A percentile compares a stretch with the other conserved stretches of the same genome.
Evolutionary conservation across 1,140 invertebrate species (phyloP).

Genomic region (Papilio polytes): DNA sequence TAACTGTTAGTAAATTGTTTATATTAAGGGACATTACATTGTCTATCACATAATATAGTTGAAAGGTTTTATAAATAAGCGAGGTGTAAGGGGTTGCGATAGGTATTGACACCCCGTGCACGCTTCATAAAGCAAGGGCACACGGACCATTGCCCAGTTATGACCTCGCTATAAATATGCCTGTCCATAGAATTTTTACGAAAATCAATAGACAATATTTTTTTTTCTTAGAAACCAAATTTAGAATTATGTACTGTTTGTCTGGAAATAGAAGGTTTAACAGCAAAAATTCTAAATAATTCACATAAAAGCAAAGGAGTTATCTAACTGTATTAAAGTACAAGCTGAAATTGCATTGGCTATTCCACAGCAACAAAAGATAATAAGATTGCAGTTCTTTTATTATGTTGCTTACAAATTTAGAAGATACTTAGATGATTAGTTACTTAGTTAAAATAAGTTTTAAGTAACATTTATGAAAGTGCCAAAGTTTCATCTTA

Average conservation of each 20-base stretch:
- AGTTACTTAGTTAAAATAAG: no score
- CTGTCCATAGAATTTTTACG: conserved; percentile 44
- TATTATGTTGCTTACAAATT: no score
- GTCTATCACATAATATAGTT: conserved; percentile 3
- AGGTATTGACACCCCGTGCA: conserved; percentile 40
- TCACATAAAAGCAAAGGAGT: no score
- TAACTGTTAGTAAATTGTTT: not conserved
- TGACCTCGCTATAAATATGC: conserved; percentile 63
- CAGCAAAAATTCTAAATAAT: not conserved
- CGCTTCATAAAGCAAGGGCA: conserved; percentile 58
- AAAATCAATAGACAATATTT: conserved; percentile 41
- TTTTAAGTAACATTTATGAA: no score
- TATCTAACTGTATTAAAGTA: no score
- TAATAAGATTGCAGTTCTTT: no score
- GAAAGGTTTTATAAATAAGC: conserved; percentile 35
- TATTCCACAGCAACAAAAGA: no score
- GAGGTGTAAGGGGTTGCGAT: conserved; percentile 39
- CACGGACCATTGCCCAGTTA: conserved; percentile 66
- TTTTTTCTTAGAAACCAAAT: not conserved
- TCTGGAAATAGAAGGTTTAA: not conserved
- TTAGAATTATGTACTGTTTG: not conserved
- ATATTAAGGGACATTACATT: not conserved
- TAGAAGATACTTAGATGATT: no score
- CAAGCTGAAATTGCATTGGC: no score
- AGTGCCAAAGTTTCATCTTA: no score